Percentiles rank a stretch among this genome's conserved stretches.
phyloP scores from a whole-genome alignment of 2,888 invertebrate species.

The Acanthosepion lycidas region DNA sequence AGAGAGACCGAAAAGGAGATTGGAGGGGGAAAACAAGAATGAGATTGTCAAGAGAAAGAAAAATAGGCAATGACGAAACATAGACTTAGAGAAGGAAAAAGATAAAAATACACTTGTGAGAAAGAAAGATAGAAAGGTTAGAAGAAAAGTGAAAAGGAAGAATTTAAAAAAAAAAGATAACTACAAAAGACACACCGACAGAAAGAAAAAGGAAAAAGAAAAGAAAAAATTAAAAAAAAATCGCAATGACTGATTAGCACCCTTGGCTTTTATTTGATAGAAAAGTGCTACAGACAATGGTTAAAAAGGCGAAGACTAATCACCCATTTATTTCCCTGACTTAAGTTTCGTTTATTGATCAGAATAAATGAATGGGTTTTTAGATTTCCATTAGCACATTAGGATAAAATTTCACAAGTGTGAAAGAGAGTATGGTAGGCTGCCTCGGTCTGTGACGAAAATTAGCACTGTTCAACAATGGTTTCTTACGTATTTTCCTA shows the following conservation, averaged over 20 bases:
- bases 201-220: not conserved
- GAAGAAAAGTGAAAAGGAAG: too few species aligned
- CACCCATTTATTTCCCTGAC: not conserved
- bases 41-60: too few species aligned
- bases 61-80: too few species aligned
- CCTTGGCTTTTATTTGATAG: not conserved
- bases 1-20: too few species aligned
- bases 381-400: not conserved
- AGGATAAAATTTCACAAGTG: slow-evolving; percentile 2
- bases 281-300: not conserved
- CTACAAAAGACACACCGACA: too few species aligned
- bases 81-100: too few species aligned
- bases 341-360: not conserved
- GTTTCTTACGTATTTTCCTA: not conserved
- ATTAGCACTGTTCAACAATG: not conserved
- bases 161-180: too few species aligned
- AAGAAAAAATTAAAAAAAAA: not conserved
- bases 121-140: too few species aligned
- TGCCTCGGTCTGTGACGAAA: not conserved
- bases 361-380: slow-evolving; percentile 33
- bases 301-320: not conserved
- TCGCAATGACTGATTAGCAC: not conserved
- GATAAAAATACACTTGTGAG: too few species aligned
- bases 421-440: not conserved
- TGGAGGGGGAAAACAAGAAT: too few species aligned